Base-by-base conservation (phyloP, 2,888 invertebrate genomes). In the Eudasyphora cyanicolor region DNA sequence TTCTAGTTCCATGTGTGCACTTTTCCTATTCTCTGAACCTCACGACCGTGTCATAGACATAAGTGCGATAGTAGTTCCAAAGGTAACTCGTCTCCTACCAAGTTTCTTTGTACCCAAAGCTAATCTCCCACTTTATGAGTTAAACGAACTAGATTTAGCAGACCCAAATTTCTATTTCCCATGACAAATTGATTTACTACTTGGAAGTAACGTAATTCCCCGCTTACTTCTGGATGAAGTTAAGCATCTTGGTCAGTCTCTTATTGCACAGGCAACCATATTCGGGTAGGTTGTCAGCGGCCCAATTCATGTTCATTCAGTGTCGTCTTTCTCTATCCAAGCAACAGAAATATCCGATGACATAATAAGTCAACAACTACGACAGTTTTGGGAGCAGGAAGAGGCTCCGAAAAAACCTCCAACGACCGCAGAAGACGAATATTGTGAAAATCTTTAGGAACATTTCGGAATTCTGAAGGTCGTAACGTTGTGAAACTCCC, bases 281-380 rank as follows among this genome's bases (percentile, higher is more conserved):
- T 77, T 77, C 24, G 60, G 45, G 4, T 76, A 69, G 70, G 54
- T 77, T 19, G 12, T 77, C 7, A 77, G 70, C 27, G 69, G 77
- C 6, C 76, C 76, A 2, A 69, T 69, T 3, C 35, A 60, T 49
- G 29, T 17, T 7, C 14, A 51, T 5, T 8, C 38, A 12, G 64
- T 49, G 17, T 62, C 62, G n/a, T 6, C 64, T 4, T 76, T 76
- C 10, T 24, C 64, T 6, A 32, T 62, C 17, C 14, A 38, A 21
- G 32, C 21, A 8, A 38, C 38, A 2, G 38, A 35, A 10, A 32
- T 38, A 8, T 14, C 35, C 6, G 21, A 64, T 12, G 64, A 64
- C 12, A 8, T 19, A 1, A 35, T 64, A 19, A 7, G 64, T 32
- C 21, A 8, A 8, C 10, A 38, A 38, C 21, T 64, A n/a, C 8